A percentile compares a stretch with the other conserved stretches of the same genome.
Evolutionary conservation across 2,797 vertebrate species (phyloP).

Genomic region (Meda fulgida): DNA sequence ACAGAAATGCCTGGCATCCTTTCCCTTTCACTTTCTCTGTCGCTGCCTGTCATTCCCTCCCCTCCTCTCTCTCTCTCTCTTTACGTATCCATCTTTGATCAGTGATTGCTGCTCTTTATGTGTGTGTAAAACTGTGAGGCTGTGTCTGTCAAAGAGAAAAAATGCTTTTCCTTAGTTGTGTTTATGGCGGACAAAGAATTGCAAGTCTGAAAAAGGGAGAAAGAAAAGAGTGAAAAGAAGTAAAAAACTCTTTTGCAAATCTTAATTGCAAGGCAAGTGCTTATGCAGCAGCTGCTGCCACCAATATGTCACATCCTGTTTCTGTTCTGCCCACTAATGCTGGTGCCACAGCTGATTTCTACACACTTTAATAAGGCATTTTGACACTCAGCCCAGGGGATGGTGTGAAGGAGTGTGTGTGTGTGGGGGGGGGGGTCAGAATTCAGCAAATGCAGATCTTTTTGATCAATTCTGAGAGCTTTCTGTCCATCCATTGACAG

Average conservation of each 20-base stretch:
- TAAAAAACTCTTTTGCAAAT: background rate
- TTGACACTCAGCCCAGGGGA: slow-evolving; percentile 24
- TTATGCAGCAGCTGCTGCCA: slow-evolving; percentile 9
- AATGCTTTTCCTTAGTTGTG: background rate
- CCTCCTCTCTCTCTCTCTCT: background rate
- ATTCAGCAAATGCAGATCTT: background rate
- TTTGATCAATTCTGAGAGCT: no score
- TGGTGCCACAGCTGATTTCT: slow-evolving; percentile 13
- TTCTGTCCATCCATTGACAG: no score
- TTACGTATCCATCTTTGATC: slow-evolving; percentile 19
- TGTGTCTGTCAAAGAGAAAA: background rate
- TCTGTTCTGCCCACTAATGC: slow-evolving; percentile 3
- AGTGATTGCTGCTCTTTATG: background rate
- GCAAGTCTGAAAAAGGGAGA: background rate
- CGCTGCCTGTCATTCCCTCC: background rate
- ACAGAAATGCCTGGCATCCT: slow-evolving; percentile 9
- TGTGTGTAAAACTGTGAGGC: background rate
- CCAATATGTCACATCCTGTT: slow-evolving; percentile 42
- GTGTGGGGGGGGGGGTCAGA: no score
- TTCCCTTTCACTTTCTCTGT: slow-evolving; percentile 11
- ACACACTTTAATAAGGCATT: slow-evolving; percentile 14
- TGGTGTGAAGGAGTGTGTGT: no score
- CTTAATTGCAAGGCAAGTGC: slow-evolving; percentile 32
- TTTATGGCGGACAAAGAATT: slow-evolving; percentile 5
- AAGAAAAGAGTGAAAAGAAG: background rate